Percentiles rank a stretch among this genome's conserved stretches.
These are phyloP conservation scores for Dendronephthya gigantea DNA, from an alignment of 64 coral and sea anemone species.

Conservation along the genomic window DNA sequence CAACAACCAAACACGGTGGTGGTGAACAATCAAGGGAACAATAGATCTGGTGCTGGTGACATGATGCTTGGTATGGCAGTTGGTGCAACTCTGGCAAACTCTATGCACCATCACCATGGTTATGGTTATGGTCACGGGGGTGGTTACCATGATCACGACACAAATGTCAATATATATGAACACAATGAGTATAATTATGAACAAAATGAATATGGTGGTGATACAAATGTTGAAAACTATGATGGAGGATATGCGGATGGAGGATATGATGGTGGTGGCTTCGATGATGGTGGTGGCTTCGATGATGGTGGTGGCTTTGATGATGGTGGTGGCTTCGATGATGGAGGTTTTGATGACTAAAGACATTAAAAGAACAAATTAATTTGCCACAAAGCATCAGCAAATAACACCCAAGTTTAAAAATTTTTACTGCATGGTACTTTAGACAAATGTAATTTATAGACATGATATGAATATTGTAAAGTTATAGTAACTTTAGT, in stretches of 20 bases:
- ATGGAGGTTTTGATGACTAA: neutral
- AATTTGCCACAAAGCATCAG: too few relatives aligned
- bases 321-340: neutral
- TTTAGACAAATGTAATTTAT: too few relatives aligned
- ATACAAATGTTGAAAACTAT: neutral
- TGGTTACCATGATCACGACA: neutral
- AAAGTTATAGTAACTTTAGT: too few relatives aligned
- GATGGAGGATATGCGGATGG: neutral
- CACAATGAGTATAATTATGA: neutral
- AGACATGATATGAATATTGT: too few relatives aligned
- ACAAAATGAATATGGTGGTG: neutral
- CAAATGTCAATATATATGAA: neutral
- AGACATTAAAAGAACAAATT: neutral
- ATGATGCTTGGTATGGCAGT: conserved; percentile 11
- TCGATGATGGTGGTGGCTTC: too few relatives aligned
- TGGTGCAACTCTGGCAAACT: conserved; percentile 1
- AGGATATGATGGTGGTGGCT: neutral
- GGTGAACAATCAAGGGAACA: neutral
- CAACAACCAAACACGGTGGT: neutral
- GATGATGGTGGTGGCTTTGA: too few relatives aligned
- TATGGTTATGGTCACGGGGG: neutral
- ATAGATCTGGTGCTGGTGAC: neutral
- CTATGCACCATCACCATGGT: neutral
- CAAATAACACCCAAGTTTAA: too few relatives aligned
- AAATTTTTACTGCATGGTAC: too few relatives aligned